Evolutionary conservation across 2,113 vertebrate genomes (phyloP).

Genomic region (Balaenoptera acutorostrata): DNA sequence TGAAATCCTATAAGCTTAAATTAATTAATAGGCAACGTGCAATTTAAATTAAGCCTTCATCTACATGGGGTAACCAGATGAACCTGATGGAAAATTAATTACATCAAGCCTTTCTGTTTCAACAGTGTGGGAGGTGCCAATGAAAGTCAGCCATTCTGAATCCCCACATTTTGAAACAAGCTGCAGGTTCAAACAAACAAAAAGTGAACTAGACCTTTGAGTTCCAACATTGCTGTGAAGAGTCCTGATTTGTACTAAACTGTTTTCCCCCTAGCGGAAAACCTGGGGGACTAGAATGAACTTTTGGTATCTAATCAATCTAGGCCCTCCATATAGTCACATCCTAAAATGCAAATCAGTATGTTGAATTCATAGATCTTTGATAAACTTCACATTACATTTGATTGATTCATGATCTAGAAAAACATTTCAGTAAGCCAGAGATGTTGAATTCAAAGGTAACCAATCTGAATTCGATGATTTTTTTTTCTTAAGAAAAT

Average conservation of each 20-base stretch:
- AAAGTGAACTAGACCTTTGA: neutral
- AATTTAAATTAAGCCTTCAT: conserved; percentile 17
- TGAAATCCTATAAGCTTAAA: conserved; percentile 7
- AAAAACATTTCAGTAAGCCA: neutral
- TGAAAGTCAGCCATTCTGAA: neutral
- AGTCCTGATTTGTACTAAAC: neutral
- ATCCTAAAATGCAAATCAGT: neutral
- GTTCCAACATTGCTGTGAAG: neutral
- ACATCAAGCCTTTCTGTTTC: neutral
- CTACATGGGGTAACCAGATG: neutral
- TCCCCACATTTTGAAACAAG: neutral
- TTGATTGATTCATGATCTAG: neutral
- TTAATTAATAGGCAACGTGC: neutral
- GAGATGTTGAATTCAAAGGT: neutral
- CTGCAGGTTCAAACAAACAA: neutral
- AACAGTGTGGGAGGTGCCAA: neutral
- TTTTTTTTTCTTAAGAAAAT: neutral
- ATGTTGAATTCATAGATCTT: neutral
- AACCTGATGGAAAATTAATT: neutral
- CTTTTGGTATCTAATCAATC: neutral
- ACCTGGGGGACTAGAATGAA: neutral
- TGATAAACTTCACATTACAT: neutral
- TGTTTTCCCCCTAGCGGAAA: neutral
- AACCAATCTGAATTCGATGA: neutral
- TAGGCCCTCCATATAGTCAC: neutral